Evolutionary conservation across 1,140 invertebrate genomes (phyloP).

Genomic region (Drosophila kepulauana): DNA sequence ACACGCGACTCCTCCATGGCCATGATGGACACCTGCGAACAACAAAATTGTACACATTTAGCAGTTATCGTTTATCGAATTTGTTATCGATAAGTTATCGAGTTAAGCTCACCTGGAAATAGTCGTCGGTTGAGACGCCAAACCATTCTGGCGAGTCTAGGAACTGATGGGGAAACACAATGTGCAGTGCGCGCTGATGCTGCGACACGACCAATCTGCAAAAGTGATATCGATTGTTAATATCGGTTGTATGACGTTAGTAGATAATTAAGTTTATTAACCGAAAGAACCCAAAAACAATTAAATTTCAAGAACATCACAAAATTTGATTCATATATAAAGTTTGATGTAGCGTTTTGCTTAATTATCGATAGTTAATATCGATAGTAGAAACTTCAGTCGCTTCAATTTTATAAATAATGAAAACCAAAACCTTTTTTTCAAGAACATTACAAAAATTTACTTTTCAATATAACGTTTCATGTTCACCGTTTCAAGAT

Average conservation of each 20-base stretch:
- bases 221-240: background rate
- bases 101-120: conserved; percentile 90
- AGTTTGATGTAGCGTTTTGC: no score
- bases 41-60: background rate
- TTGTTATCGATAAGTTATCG: background rate
- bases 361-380: no score
- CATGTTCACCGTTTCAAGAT: no score
- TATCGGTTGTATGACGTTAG: background rate
- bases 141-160: conserved; percentile 97
- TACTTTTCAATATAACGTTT: no score
- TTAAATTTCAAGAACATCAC: no score
- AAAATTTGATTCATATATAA: no score
- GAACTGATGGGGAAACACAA: conserved; percentile 95
- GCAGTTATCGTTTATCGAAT: background rate
- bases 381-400: no score
- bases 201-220: conserved; percentile 94
- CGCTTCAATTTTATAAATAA: no score
- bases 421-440: no score
- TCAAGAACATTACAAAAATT: no score
- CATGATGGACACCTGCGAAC: conserved; percentile 92
- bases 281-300: no score
- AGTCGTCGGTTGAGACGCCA: conserved; percentile 94
- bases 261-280: no score
- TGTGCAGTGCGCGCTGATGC: conserved; percentile 93
- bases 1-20: conserved; percentile 94